Base-by-base conservation (phyloP, 2,113 vertebrate genomes). In the Irena cyanogastra region DNA sequence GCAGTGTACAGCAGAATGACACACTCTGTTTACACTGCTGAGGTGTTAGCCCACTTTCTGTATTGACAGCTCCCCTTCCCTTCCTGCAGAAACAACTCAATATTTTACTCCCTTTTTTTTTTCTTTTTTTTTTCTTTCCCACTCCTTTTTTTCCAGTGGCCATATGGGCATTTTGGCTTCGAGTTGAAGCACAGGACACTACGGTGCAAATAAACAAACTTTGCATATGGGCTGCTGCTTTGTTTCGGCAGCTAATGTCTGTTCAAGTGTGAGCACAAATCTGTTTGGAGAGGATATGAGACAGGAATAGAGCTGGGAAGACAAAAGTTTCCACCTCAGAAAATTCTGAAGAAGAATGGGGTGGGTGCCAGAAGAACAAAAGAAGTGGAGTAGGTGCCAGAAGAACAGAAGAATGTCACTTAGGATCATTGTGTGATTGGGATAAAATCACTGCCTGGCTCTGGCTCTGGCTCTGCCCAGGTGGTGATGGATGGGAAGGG, bases 121-220 rank as follows among this genome's bases (percentile, higher is more conserved):
- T 27, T 44, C 42, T n/a, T 42, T 24, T 61, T 26, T 42, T 42
- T 56, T 16, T 6, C 45, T 42, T 87, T 52, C 24, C n/a, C 47
- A 70, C 23, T 53, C 13, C 3, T 53, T 44, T 23, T 83, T 68
- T n/a, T 24, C 81, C 83, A 70, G 50, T 0, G 26, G 83, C 95
- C 90, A 93, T 94, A 87, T 96, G 94, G 86, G 12, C 94, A 82
- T 96, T 90, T 92, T 95, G 93, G 93, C 92, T 96, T 93, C 37
- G 85, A 93, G 65, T 52, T 31, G 75, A 90, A 87, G 85, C 86
- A 60, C 63, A 63, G 95, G 94, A 93, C 90, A 89, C 76, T 31
- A 9, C 10, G 80, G 83, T 94, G 85, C 93, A 92, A 86, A 83
- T 79, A 96, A 93, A 93, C 92, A 93, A 96, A 92, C 68, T 96